phyloP scores from a whole-genome alignment of 2,113 vertebrate genomes.

The Nipponia nippon region DNA sequence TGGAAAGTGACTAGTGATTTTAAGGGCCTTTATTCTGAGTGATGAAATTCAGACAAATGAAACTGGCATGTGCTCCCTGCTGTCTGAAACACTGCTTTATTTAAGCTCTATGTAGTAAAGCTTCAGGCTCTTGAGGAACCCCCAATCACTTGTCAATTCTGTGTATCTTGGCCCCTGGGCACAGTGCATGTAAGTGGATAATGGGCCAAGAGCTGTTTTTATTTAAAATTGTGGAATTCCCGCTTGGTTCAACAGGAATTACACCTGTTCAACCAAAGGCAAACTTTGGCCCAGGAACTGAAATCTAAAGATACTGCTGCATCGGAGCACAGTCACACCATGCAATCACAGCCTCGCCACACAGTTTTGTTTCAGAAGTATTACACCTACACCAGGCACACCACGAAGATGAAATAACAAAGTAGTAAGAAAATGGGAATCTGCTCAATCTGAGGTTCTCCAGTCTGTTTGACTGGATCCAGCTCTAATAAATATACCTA shows the following conservation, averaged over 20 bases:
- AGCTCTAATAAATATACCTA: not conserved
- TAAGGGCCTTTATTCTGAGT: conserved; percentile 38
- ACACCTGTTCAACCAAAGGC: conserved; percentile 25
- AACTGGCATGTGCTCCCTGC: not conserved
- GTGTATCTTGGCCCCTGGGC: conserved; percentile 16
- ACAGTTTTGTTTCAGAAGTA: not conserved
- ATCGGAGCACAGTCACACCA: not conserved
- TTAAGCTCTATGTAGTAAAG: not conserved
- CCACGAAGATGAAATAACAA: not conserved
- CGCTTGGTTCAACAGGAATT: not conserved
- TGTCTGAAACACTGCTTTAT: not conserved
- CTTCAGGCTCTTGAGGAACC: conserved; percentile 3
- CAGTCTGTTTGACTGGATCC: not conserved
- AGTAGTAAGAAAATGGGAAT: not conserved
- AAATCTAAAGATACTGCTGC: not conserved
- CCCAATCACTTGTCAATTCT: conserved; percentile 25
- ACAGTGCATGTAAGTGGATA: not conserved
- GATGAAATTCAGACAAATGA: conserved; percentile 23
- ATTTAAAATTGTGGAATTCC: conserved; percentile 8
- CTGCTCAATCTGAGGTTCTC: not conserved
- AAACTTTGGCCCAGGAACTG: not conserved
- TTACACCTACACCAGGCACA: not conserved
- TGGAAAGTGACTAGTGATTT: conserved; percentile 24
- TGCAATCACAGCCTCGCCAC: not conserved
- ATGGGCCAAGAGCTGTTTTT: conserved; percentile 29